A percentile compares a stretch with the other conserved stretches of the same genome.
phyloP scores from a whole-genome alignment of 2,113 vertebrate species.

The Xenopus tropicalis region DNA sequence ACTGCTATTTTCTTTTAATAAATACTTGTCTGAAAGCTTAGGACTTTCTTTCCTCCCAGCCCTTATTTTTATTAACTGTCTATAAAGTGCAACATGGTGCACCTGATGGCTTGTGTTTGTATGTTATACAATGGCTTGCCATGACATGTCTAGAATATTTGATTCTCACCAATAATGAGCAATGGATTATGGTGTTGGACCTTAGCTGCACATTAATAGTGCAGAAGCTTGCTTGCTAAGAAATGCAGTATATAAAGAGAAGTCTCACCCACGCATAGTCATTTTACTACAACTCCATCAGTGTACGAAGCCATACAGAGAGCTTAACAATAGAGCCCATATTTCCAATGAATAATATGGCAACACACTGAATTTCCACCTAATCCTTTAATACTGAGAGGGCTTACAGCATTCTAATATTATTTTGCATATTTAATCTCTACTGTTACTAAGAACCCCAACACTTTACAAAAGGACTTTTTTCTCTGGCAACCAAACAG shows the following conservation, averaged over 20 bases:
- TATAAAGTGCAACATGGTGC: too few species aligned
- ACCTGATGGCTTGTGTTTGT: too few species aligned
- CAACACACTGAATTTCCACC: conserved; percentile 5
- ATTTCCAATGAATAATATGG: conserved; percentile 23
- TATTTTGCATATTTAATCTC: too few species aligned
- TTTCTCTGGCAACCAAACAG: too few species aligned
- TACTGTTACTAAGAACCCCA: too few species aligned
- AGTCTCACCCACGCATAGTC: conserved; percentile 32
- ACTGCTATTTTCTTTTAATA: background rate
- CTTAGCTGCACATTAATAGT: too few species aligned
- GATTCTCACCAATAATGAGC: too few species aligned
- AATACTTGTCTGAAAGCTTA: background rate
- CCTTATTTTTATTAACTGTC: background rate
- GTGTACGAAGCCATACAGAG: conserved; percentile 9
- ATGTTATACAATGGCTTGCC: too few species aligned
- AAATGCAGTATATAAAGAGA: conserved; percentile 34
- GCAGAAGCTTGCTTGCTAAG: conserved; percentile 19
- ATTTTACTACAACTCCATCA: conserved; percentile 22
- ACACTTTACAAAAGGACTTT: too few species aligned
- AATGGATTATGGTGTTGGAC: too few species aligned
- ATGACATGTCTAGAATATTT: too few species aligned
- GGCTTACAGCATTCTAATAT: background rate
- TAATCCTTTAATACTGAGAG: conserved; percentile 19
- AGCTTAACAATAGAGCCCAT: conserved; percentile 27
- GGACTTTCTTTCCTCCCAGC: background rate